phyloP scores from a whole-genome alignment of 2,888 invertebrate species.

The Hololepta plana region DNA sequence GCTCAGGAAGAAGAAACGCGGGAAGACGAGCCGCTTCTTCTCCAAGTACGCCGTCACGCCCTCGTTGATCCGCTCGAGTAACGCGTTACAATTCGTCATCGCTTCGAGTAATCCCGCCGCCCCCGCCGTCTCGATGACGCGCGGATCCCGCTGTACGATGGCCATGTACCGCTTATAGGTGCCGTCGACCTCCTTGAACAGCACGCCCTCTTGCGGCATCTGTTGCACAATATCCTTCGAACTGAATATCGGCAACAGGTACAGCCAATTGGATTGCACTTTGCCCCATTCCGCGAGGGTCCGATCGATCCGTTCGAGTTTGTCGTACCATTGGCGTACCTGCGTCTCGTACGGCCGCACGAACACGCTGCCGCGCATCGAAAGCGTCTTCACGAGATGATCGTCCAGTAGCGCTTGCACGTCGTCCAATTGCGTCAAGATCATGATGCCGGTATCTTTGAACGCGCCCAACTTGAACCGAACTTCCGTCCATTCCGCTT shows the following conservation, averaged over 20 bases:
- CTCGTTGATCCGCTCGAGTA: constrained; percentile 41
- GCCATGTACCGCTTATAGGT: constrained; percentile 28
- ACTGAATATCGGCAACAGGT: constrained; percentile 47
- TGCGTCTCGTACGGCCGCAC: constrained; percentile 31
- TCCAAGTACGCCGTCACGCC: constrained; percentile 47
- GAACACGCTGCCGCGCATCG: constrained; percentile 37
- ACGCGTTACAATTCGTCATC: constrained; percentile 15
- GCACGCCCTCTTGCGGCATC: constrained; percentile 43
- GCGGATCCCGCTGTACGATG: constrained; percentile 11
- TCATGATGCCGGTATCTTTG: constrained; percentile 27
- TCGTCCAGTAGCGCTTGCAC: constrained; percentile 36
- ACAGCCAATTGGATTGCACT: constrained; percentile 45
- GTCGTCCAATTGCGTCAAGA: constrained; percentile 29
- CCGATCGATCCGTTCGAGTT: constrained; percentile 32
- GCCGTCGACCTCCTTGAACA: constrained; percentile 34
- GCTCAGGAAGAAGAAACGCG: constrained; percentile 59
- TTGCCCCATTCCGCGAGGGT: constrained; percentile 45
- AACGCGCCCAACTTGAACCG: constrained; percentile 26
- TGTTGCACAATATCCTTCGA: constrained; percentile 43
- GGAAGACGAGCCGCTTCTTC: constrained; percentile 44
- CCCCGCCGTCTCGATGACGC: constrained; percentile 2
- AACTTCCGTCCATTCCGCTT: constrained; percentile 33
- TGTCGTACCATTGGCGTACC: constrained; percentile 37
- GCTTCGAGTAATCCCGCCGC: background rate
- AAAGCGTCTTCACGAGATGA: constrained; percentile 33